A percentile compares a stretch with the other conserved stretches of the same genome.
Evolutionary conservation across 2,797 vertebrate genomes (phyloP).

Genomic region (Momotus momota): DNA sequence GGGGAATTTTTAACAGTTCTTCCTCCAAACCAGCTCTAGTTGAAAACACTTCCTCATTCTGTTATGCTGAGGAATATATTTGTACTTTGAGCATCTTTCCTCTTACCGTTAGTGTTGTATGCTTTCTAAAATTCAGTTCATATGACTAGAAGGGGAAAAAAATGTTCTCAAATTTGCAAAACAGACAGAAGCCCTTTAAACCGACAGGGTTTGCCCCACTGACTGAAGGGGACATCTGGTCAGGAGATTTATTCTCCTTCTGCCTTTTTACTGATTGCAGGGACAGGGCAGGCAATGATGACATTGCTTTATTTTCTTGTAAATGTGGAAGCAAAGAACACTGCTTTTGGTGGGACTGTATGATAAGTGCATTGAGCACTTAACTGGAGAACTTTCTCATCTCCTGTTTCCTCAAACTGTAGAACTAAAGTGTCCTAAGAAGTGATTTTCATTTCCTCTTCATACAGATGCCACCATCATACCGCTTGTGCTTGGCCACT

Average conservation of each 20-base stretch:
- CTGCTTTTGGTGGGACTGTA: not conserved
- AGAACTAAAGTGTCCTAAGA: not conserved
- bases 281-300: too few relatives aligned
- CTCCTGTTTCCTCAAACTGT: not conserved
- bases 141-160: not conserved
- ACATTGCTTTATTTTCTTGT: too few relatives aligned
- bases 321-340: not conserved
- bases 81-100: not conserved
- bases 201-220: not conserved
- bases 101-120: not conserved
- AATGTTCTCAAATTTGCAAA: not conserved
- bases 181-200: not conserved
- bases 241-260: not conserved
- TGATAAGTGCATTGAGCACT: not conserved
- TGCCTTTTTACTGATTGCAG: not conserved
- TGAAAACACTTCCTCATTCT: conserved; percentile 47
- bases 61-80: not conserved
- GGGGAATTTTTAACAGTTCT: conserved; percentile 29
- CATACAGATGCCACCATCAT: not conserved
- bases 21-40: not conserved
- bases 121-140: not conserved
- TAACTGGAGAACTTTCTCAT: not conserved
- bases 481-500: not conserved
- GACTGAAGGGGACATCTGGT: not conserved
- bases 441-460: not conserved